Evolutionary conservation across 2,797 vertebrate species (phyloP), one percentile per base, ranked within the genome.

Genomic region (Pseudochirops cupreus): DNA sequence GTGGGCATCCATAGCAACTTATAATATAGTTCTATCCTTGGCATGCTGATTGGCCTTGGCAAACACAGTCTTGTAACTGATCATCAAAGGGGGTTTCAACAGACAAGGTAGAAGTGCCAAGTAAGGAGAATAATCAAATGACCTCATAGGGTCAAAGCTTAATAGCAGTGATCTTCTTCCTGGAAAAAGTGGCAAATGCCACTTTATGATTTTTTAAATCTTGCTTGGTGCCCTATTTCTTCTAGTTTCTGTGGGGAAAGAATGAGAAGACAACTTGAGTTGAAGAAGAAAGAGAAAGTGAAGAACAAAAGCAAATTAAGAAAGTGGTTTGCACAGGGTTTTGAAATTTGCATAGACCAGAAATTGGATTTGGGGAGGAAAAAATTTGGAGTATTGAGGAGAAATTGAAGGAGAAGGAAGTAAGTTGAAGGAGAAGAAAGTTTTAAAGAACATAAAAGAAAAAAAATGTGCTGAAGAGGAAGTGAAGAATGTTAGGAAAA

Each of bases 21-120:
- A n/a, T 92, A 91, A 94, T 89, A 56, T n/a, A 93, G 46, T 39
- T 96, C 21, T 93, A 46, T 92, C 12, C 2, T 31, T 92, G 91
- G 87, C 67, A 52, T 54, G 93, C 56, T 93, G 29, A 54, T 56
- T 92, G 91, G 90, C 90, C 94, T 95, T 59, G 46, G 7, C 91
- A 55, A 94, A 50, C 29, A 92, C 53, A 50, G 28, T 67, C 91
- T 93, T 67, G 95, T 39, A 62, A 93, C 92, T 95, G 82, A 53
- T 93, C 90, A 39, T 94, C 74, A 74, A 94, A 91, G 52, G 91
- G 52, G 56, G 52, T 95, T 95, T 96, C 67, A 31, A 55, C 54
- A 92, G 92, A 62, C 46, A 67, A 90, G 91, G 26, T 56, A 82
- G 93, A 74, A 95, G 93, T 39, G 28, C 67, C 55, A 89, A 55